phyloP scores from a whole-genome alignment of 2,113 vertebrate genomes.

The Aegotheles bennettii region DNA sequence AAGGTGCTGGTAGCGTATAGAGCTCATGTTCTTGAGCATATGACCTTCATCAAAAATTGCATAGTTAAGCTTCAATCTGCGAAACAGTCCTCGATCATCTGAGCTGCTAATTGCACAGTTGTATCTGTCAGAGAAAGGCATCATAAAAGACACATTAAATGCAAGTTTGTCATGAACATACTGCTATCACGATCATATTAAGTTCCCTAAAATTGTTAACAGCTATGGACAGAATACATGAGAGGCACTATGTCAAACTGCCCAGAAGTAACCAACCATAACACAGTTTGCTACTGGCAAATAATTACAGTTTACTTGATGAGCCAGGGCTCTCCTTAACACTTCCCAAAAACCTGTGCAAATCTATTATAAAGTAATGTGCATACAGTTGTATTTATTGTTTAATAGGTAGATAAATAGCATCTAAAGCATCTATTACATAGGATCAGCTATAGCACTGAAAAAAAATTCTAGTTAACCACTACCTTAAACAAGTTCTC shows the following conservation, averaged over 20 bases:
- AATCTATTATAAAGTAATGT: not conserved
- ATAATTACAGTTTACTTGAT: not conserved
- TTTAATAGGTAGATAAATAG: not conserved
- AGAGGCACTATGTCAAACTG: not conserved
- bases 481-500: not conserved
- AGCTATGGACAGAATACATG: not conserved
- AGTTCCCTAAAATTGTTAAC: not conserved
- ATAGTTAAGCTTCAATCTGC: conserved; percentile 83
- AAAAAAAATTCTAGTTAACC: not conserved
- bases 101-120: conserved; percentile 88
- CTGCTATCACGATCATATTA: not conserved
- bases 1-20: conserved; percentile 91
- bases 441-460: not conserved
- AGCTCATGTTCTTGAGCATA: conserved; percentile 98
- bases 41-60: conserved; percentile 98
- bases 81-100: conserved; percentile 88
- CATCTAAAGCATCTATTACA: not conserved
- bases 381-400: not conserved
- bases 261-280: not conserved
- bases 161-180: not conserved
- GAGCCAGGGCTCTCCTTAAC: not conserved
- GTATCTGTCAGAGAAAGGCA: conserved; percentile 76
- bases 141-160: not conserved
- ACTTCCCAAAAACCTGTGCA: not conserved
- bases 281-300: not conserved